Evolutionary conservation across 2,797 vertebrate genomes (phyloP), one percentile per base, ranked within the genome.

Genomic region (Darevskia mixta): DNA sequence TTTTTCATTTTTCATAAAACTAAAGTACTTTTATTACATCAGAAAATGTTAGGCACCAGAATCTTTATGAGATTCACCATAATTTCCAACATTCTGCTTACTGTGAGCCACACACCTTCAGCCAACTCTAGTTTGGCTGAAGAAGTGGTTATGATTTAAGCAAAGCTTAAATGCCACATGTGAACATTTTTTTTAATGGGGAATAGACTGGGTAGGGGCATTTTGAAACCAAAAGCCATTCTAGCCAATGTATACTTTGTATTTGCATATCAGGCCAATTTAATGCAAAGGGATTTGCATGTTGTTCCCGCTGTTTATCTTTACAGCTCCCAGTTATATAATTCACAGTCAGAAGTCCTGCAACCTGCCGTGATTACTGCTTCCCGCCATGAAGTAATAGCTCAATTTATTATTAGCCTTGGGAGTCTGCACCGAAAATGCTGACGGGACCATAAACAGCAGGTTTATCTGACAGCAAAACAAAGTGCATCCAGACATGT

Each of bases 381-480:
- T 79, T 64, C 67, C 29, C 3, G 23, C 55, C 72, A 88, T 84
- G 67, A 79, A 27, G 20, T 49, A 61, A 73, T 45, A 79, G 45
- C 27, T 77, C 17, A 43, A 17, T 43, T 41, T 41, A 66, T 29
- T 35, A 45, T 79, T 49, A 58, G 29, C 11, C 71, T 64, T 49
- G 71, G 55, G 88, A 82, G n/a, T 3, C 86, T 75, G n/a, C 4
- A 29, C 5, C 86, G 87, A 41, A 86, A 90, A 89, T 83, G 55
- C n/a, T 76, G 69, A 1, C 69, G 80, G 58, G 1, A 20, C 29
- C 9, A 79, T 58, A 66, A 80, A 72, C 82, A 87, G 58, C n/a
- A 72, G 75, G 76, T 77, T 77, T 58, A 49, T 15, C 17, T 86
- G 13, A 45, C 38, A 72, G 64, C 71, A 92, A 86, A 92, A 5